These are phyloP conservation scores for Caenorhabditis latens DNA, from an alignment of 1,140 invertebrate species.

Conservation along the genomic window DNA sequence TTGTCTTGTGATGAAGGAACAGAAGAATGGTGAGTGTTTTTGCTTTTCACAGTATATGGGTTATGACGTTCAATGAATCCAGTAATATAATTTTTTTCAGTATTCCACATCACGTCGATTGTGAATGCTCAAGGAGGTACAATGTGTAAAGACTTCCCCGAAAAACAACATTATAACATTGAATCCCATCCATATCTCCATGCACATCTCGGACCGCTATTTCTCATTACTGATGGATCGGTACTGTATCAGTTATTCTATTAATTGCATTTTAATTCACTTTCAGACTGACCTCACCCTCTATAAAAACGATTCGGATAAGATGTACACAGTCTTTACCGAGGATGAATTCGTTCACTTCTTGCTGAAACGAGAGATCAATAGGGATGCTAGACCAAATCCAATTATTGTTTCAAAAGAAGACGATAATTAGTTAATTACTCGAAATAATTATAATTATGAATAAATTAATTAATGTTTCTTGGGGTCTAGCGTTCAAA, in stretches of 20 bases:
- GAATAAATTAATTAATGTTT: too few relatives aligned
- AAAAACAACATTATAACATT: background rate
- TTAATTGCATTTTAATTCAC: too few relatives aligned
- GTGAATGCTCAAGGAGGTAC: background rate
- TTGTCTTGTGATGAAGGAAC: background rate
- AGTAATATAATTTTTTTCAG: background rate
- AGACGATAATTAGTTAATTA: background rate
- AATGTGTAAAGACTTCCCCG: background rate
- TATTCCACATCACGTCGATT: background rate
- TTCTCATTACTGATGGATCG: constrained; percentile 12
- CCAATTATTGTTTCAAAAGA: background rate
- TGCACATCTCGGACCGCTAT: constrained; percentile 14
- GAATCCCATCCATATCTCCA: constrained; percentile 34
- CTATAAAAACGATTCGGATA: too few relatives aligned
- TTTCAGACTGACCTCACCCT: too few relatives aligned
- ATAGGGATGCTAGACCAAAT: background rate
- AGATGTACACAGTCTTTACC: too few relatives aligned
- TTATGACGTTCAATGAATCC: background rate
- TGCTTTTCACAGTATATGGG: too few relatives aligned
- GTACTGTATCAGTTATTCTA: too few relatives aligned
- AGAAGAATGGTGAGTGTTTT: background rate
- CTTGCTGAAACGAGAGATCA: background rate
- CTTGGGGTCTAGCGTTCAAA: too few relatives aligned
- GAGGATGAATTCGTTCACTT: background rate
- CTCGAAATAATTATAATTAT: too few relatives aligned